Evolutionary conservation across 1,140 invertebrate species (phyloP).

Genomic region (Magallana gigas): DNA sequence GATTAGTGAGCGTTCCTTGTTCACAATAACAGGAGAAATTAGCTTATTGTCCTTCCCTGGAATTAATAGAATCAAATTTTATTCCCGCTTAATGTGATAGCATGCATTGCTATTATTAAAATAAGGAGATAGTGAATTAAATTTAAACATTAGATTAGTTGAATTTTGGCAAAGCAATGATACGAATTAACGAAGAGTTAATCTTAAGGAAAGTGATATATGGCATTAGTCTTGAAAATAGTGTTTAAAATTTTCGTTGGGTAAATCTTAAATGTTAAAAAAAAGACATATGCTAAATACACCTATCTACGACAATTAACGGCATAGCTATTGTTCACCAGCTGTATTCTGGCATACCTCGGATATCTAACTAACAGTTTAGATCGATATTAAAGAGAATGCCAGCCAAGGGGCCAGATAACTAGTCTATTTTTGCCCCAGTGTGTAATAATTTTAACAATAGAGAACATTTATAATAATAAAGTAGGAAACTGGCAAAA

Average conservation of each 20-base stretch:
- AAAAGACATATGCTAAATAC: too few relatives aligned
- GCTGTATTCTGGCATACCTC: neutral
- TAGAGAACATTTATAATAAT: neutral
- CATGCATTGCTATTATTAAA: too few relatives aligned
- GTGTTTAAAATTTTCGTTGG: too few relatives aligned
- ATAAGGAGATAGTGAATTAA: too few relatives aligned
- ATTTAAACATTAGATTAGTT: too few relatives aligned
- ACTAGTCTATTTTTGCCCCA: neutral
- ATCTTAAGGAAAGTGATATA: too few relatives aligned
- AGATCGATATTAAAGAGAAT: neutral
- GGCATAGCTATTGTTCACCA: neutral
- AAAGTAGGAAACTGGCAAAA: neutral
- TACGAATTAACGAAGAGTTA: too few relatives aligned
- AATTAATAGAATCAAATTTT: neutral
- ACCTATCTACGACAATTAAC: neutral
- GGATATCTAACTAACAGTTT: neutral
- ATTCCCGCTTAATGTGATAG: too few relatives aligned
- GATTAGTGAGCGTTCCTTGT: neutral
- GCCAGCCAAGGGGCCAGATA: neutral
- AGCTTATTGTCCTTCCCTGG: neutral
- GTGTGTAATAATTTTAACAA: slow-evolving; percentile 26
- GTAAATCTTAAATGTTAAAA: too few relatives aligned
- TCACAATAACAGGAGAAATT: neutral
- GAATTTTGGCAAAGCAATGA: too few relatives aligned
- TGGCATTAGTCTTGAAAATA: too few relatives aligned